These are phyloP conservation scores for Hofmannophila pseudospretella DNA, from an alignment of 2,888 invertebrate species.

Conservation along the genomic window DNA sequence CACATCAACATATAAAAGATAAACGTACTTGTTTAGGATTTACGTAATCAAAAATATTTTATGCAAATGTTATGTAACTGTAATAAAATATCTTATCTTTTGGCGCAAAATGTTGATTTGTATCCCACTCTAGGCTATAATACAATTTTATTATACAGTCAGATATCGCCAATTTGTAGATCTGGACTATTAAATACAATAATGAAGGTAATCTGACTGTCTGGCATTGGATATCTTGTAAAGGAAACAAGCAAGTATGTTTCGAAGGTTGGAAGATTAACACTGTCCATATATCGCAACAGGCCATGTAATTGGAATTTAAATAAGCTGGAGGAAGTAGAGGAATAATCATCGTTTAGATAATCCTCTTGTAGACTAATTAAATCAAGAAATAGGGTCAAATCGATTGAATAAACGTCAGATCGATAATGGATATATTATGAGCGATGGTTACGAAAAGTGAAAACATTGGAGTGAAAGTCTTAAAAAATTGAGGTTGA, in stretches of 20 bases:
- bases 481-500: no score
- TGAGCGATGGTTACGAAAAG: no score
- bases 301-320: not conserved
- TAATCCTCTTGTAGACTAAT: no score
- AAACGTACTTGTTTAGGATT: not conserved
- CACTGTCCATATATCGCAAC: not conserved
- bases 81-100: conserved; percentile 2
- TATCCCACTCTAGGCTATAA: not conserved
- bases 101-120: not conserved
- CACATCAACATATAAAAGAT: no score
- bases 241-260: conserved; percentile 12
- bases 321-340: no score
- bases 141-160: conserved; percentile 1
- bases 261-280: conserved; percentile 7
- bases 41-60: not conserved
- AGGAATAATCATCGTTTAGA: no score
- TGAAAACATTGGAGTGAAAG: no score
- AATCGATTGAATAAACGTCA: no score
- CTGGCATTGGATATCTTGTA: conserved; percentile 16
- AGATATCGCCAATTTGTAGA: conserved; percentile 3
- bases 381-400: no score
- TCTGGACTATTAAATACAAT: not conserved
- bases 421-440: no score
- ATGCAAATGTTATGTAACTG: conserved; percentile 1
- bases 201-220: conserved; percentile 5